Base-by-base conservation (phyloP, 2,113 vertebrate species). In the Campylomormyrus tamandua region DNA sequence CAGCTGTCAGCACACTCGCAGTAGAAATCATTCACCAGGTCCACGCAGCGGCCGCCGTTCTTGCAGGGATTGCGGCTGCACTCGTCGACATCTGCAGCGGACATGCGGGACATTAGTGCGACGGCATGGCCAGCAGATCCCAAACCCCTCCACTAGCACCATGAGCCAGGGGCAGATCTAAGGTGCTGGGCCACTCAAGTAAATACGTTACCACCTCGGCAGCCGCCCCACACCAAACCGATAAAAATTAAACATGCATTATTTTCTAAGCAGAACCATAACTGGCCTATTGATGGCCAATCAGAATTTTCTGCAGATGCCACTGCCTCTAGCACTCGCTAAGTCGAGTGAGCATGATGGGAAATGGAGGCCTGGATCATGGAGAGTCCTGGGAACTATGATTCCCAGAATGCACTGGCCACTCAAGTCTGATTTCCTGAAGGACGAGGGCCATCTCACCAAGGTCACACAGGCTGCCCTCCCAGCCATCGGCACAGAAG, bases 401-500 rank as follows among this genome's bases (percentile, higher is more conserved):
- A 52, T 62, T 62, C 56, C 24, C 56, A 62, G 21, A 62, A 62
- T 11, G 24, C 56, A n/a, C 56, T 9, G 7, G 21, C 56, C 7
- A n/a, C 56, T 9, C 27, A 31, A 70, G 10, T 13, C 62, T 13
- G 27, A 70, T 70, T 70, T 70, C 62, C n/a, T 70, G 62, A 17
- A 27, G 46, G 24, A 17, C 27, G 10, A 17, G 42, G 5, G 50
- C 19, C 10, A 27, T 91, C 97, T 96, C 93, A 99, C 98, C 97
- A 9, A 92, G 96, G 35, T 99, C 96, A 90, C 98, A 99, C 2
- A 99, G 92, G 21, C 93, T 94, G 84, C 98, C 98, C 94, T 98
- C 97, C 97, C 97, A 99, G 92, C 98, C 98, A 66, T 95, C 97
- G 7, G 97, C 97, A 90, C 98, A 99, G 94, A 98, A 96, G 91